A percentile compares a stretch with the other conserved stretches of the same genome.
phyloP scores from a whole-genome alignment of 2,888 invertebrate genomes.

The Aporophyla lueneburgensis region DNA sequence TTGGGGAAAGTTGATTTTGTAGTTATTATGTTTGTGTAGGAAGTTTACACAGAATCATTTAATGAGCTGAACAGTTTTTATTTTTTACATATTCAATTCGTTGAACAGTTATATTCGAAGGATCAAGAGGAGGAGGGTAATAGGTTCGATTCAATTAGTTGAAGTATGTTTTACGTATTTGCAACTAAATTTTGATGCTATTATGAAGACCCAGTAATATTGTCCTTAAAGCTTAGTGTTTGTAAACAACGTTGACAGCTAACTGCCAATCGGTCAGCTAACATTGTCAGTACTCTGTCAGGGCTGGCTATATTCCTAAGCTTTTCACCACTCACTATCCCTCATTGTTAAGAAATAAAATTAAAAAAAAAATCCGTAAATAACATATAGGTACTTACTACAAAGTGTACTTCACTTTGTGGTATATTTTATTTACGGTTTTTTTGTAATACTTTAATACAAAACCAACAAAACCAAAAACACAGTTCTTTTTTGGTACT shows the following conservation, averaged over 20 bases:
- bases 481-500: too few relatives aligned
- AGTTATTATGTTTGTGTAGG: conserved; percentile 5
- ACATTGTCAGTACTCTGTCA: not conserved
- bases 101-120: too few relatives aligned
- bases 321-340: not conserved
- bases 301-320: not conserved
- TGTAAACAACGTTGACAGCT: not conserved
- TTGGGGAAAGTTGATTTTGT: not conserved
- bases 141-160: too few relatives aligned
- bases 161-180: not conserved
- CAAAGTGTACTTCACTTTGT: too few relatives aligned
- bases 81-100: too few relatives aligned
- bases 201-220: not conserved
- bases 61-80: not conserved
- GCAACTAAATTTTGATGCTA: not conserved
- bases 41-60: not conserved
- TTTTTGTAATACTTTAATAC: too few relatives aligned
- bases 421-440: too few relatives aligned
- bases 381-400: too few relatives aligned
- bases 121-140: too few relatives aligned
- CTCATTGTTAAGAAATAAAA: not conserved
- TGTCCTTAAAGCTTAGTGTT: not conserved
- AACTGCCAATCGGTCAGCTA: not conserved
- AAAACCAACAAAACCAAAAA: too few relatives aligned
- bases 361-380: too few relatives aligned